phyloP scores from a whole-genome alignment of 2,888 invertebrate genomes.

The Caenorhabditis panamensis region DNA sequence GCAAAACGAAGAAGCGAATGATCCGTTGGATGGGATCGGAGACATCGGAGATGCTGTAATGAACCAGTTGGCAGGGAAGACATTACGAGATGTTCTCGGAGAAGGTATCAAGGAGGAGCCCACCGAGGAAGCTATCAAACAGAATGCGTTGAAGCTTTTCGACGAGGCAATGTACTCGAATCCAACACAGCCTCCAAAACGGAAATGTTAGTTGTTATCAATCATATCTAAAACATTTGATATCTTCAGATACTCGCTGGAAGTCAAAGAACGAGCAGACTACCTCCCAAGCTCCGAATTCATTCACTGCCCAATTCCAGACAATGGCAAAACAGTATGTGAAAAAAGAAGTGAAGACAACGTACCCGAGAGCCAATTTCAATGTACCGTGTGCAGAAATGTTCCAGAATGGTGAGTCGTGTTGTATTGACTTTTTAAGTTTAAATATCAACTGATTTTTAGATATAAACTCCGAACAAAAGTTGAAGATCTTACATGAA shows the following conservation, averaged over 20 bases:
- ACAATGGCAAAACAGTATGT: background rate
- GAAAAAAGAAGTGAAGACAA: background rate
- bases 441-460: background rate
- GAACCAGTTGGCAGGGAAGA: slow-evolving; percentile 12
- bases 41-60: slow-evolving; percentile 36
- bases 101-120: background rate
- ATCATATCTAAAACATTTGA: background rate
- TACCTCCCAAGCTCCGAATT: background rate
- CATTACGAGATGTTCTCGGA: background rate
- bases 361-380: slow-evolving; percentile 17
- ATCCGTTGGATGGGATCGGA: slow-evolving; percentile 29
- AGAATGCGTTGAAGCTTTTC: slow-evolving; percentile 45
- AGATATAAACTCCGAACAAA: background rate
- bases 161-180: slow-evolving; percentile 38
- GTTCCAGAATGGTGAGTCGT: background rate
- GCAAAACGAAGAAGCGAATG: slow-evolving; percentile 2
- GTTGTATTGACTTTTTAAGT: background rate
- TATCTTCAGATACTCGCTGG: slow-evolving; percentile 15
- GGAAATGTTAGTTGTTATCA: slow-evolving; percentile 18
- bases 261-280: background rate
- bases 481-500: slow-evolving; percentile 4
- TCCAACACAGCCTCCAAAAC: background rate
- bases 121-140: background rate
- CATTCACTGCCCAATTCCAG: background rate
- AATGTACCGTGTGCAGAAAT: slow-evolving; percentile 11